A percentile compares a stretch with the other conserved stretches of the same genome.
Evolutionary conservation across 2,113 vertebrate genomes (phyloP).

Genomic region (Gavia stellata): DNA sequence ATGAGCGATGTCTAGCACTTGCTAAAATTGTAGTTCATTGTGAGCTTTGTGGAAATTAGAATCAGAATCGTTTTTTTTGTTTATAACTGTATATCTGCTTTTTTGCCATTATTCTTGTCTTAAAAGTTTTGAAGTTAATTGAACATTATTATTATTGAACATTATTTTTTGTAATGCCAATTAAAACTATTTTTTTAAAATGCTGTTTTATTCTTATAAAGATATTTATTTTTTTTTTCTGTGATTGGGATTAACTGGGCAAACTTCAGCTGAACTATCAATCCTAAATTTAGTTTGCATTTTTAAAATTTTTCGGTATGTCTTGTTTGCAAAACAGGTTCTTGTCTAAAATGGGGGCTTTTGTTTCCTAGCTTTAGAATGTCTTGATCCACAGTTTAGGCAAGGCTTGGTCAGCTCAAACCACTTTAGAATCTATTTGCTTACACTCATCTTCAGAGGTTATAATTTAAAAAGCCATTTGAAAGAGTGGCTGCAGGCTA

Average conservation of each 20-base stretch:
- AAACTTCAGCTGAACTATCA: neutral
- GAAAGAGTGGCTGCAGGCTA: neutral
- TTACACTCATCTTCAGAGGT: neutral
- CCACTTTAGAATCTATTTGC: neutral
- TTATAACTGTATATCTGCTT: neutral
- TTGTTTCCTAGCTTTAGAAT: neutral
- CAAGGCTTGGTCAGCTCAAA: neutral
- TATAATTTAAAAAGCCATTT: neutral
- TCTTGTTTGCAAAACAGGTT: neutral
- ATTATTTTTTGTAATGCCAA: neutral
- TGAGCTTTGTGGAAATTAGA: neutral
- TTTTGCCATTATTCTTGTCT: neutral
- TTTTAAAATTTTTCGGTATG: neutral
- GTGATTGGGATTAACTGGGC: neutral
- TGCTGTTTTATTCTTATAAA: neutral
- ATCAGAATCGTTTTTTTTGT: neutral
- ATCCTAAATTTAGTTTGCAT: neutral
- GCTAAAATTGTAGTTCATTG: neutral
- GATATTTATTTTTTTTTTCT: neutral
- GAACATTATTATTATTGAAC: neutral
- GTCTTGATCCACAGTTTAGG: neutral
- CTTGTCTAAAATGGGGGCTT: neutral
- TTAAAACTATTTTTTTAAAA: neutral
- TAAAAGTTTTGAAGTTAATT: neutral
- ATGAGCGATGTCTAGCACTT: neutral